Evolutionary conservation across 2,797 vertebrate species (phyloP).

Genomic region (Nothura maculosa): DNA sequence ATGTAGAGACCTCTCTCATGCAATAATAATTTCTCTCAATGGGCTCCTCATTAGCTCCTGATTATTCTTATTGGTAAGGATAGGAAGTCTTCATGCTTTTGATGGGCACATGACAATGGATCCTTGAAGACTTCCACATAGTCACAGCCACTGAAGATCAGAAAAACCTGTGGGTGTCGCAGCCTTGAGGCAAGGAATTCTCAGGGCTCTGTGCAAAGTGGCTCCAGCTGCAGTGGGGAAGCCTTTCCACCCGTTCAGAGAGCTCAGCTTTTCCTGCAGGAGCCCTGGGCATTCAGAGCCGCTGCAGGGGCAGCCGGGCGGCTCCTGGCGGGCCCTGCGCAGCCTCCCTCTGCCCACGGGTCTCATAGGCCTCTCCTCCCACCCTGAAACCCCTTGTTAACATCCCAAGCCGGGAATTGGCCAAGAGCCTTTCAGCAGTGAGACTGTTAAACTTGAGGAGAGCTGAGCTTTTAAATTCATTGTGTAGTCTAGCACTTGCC

Average conservation of each 20-base stretch:
- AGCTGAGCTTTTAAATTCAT: neutral
- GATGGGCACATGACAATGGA: constrained; percentile 16
- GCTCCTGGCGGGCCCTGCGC: neutral
- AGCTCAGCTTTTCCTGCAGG: neutral
- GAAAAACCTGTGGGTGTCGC: neutral
- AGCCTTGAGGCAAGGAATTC: neutral
- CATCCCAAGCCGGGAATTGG: neutral
- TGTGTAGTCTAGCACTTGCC: neutral
- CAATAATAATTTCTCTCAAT: constrained; percentile 38
- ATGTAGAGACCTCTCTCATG: neutral
- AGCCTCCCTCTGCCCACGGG: neutral
- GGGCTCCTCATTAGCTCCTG: neutral
- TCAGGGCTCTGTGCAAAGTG: neutral
- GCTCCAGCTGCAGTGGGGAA: neutral
- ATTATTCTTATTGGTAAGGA: constrained; percentile 21
- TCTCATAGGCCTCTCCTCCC: neutral
- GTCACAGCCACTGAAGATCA: neutral
- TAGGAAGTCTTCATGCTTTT: constrained; percentile 34
- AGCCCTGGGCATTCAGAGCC: neutral
- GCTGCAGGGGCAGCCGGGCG: neutral
- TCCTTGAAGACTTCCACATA: neutral
- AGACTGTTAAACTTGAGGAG: neutral
- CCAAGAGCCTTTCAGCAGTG: neutral
- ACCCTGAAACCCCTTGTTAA: neutral
- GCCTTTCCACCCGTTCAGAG: neutral